Base-by-base conservation (phyloP, 2,113 vertebrate genomes). In the Bubalus kerabau region DNA sequence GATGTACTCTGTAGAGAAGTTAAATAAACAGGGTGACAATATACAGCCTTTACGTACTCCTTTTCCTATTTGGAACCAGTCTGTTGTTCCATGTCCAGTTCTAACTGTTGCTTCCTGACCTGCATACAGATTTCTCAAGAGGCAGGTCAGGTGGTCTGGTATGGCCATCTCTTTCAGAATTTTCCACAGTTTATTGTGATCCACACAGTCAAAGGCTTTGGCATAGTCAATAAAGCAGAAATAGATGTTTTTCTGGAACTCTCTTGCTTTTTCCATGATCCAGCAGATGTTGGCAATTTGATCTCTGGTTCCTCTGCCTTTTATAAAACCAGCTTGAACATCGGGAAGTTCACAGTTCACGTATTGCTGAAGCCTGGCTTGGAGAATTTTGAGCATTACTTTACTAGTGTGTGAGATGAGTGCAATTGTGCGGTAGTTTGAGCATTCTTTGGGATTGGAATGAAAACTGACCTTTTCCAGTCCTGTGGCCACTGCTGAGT, bases 21-120 rank as follows among this genome's bases (percentile, higher is more conserved):
- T 71, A 71, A 36, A 21, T 36, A 67, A 71, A 17, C 17, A 36
- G 0, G 4, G n/a, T 71, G 17, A 71, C 3, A 71, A 71, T 71
- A 71, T 11, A 36, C 0, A 36, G n/a, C 9, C 9, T 11, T 71
- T 17, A 36, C 1, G 17, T 2, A 21, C 4, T 71, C 9, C n/a
- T 71, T 71, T 71, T 9, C n/a, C 64, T 36, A 67, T 71, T 71
- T 21, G 17, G n/a, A 71, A 71, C n/a, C 9, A 36, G 64, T 71
- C 17, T 71, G 64, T 36, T 71, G 8, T 2, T 36, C 32, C 64
- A 71, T 71, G n/a, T 71, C 9, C 64, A 21, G 4, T 36, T 23
- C 64, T 71, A 71, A 21, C n/a, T 23, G 19, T 71, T 36, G n/a
- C 64, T 36, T 21, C 9, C 10, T 71, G n/a, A 71, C n/a, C 19